phyloP scores from a whole-genome alignment of 1,140 invertebrate genomes.

The Mactra quadrangularis region DNA sequence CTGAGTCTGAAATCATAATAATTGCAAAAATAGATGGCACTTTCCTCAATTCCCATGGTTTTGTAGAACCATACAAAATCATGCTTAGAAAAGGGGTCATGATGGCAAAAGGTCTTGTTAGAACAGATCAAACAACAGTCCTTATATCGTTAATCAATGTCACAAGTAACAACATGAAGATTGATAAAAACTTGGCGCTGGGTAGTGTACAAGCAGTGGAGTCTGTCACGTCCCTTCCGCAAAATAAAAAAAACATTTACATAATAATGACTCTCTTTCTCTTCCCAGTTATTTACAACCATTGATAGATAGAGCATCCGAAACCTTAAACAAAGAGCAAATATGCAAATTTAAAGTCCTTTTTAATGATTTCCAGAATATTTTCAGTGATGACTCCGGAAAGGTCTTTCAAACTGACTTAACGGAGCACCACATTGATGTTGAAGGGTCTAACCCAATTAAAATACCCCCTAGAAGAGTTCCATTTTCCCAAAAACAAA shows the following conservation, averaged over 20 bases:
- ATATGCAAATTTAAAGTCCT: not conserved
- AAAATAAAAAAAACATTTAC: no score
- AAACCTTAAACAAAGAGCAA: slow-evolving; percentile 16
- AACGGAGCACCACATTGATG: slow-evolving; percentile 62
- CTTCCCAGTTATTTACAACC: slow-evolving; percentile 25
- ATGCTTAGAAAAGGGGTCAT: slow-evolving; percentile 2
- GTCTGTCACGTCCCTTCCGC: no score
- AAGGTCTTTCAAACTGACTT: not conserved
- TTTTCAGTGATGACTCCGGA: slow-evolving; percentile 48
- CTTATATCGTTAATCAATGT: slow-evolving; percentile 33
- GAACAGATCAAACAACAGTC: not conserved
- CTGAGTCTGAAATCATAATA: slow-evolving; percentile 31
- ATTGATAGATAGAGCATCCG: slow-evolving; percentile 8
- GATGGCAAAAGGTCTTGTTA: slow-evolving; percentile 31
- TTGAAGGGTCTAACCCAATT: slow-evolving; percentile 39
- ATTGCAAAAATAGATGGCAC: slow-evolving; percentile 21
- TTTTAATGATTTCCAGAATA: slow-evolving; percentile 12
- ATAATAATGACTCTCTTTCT: not conserved
- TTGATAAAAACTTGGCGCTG: slow-evolving; percentile 16
- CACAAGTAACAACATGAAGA: slow-evolving; percentile 8
- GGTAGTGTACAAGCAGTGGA: slow-evolving; percentile 2
- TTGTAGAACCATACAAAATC: slow-evolving; percentile 25
- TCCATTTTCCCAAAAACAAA: slow-evolving; percentile 25
- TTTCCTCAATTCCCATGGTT: slow-evolving; percentile 5
- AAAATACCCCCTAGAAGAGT: slow-evolving; percentile 41